Conservation (phyloP, 2,888 invertebrate genomes). For the Leucoma salicis region DNA sequence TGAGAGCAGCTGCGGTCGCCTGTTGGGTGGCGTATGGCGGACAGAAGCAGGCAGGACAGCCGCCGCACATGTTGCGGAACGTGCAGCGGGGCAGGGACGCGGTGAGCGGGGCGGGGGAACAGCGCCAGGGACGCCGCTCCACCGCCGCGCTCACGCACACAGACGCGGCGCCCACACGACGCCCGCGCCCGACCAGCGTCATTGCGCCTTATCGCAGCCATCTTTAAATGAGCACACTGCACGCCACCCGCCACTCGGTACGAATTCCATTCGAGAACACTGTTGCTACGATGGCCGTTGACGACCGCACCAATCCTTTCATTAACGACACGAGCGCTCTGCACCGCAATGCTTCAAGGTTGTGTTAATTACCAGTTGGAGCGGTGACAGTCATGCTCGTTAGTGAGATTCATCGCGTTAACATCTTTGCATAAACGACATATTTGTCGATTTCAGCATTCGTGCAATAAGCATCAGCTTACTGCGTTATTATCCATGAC, state of each 20-base stretch:
- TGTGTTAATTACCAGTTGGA: slow-evolving; percentile 66
- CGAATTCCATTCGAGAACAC: slow-evolving; percentile 71
- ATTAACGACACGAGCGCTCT: slow-evolving; percentile 45
- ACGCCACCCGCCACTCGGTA: slow-evolving; percentile 73
- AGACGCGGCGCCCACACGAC: slow-evolving; percentile 62
- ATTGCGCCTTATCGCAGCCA: slow-evolving; percentile 79
- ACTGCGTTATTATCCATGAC: background rate
- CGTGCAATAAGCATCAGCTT: background rate
- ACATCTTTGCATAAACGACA: slow-evolving; percentile 24
- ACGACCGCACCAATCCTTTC: slow-evolving; percentile 65
- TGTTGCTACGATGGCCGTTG: slow-evolving; percentile 60
- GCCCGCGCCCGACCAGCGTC: slow-evolving; percentile 76
- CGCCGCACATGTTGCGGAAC: slow-evolving; percentile 77
- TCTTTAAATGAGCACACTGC: slow-evolving; percentile 77
- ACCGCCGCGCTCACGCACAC: slow-evolving; percentile 70
- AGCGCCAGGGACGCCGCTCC: slow-evolving; percentile 61
- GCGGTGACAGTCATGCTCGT: slow-evolving; percentile 59
- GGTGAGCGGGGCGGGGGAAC: slow-evolving; percentile 48
- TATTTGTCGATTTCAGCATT: slow-evolving; percentile 21
- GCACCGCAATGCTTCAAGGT: slow-evolving; percentile 64
- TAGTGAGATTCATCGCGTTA: slow-evolving; percentile 47
- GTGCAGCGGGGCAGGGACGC: slow-evolving; percentile 45
- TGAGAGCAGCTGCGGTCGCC: slow-evolving; percentile 54
- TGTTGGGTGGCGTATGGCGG: slow-evolving; percentile 50
- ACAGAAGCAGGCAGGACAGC: slow-evolving; percentile 42